A percentile compares a stretch with the other conserved stretches of the same genome.
phyloP scores from a whole-genome alignment of 92 coral and sea anemone genomes.

The Desmophyllum pertusum region DNA sequence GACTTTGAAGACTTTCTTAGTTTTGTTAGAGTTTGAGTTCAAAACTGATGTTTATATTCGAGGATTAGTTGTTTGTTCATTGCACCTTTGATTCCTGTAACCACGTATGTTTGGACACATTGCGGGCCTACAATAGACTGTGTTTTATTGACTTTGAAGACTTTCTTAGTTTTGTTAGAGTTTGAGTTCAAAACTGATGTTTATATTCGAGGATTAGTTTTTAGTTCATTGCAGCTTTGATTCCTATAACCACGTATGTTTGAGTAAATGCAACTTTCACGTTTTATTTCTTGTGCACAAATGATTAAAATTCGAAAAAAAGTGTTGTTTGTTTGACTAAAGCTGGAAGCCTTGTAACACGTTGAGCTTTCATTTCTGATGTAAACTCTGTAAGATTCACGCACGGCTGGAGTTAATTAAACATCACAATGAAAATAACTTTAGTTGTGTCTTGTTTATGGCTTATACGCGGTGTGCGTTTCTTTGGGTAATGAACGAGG shows the following conservation, averaged over 20 bases:
- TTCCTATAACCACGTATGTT: neutral
- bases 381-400: neutral
- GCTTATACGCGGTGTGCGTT: neutral
- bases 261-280: neutral
- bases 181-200: neutral
- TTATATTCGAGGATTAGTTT: neutral
- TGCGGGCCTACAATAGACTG: neutral
- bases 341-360: neutral
- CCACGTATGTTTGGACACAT: neutral
- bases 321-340: neutral
- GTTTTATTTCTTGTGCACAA: neutral
- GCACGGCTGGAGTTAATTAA: neutral
- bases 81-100: neutral
- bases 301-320: no score
- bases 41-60: neutral
- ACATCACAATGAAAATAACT: neutral
- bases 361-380: neutral
- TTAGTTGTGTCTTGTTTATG: conserved; percentile 1
- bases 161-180: neutral
- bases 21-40: neutral
- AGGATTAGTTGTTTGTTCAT: neutral
- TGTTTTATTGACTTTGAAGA: neutral
- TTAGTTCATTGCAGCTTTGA: neutral
- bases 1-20: neutral
- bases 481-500: neutral